phyloP scores from a whole-genome alignment of 2,888 invertebrate genomes.

The Trichogramma evanescens region DNA sequence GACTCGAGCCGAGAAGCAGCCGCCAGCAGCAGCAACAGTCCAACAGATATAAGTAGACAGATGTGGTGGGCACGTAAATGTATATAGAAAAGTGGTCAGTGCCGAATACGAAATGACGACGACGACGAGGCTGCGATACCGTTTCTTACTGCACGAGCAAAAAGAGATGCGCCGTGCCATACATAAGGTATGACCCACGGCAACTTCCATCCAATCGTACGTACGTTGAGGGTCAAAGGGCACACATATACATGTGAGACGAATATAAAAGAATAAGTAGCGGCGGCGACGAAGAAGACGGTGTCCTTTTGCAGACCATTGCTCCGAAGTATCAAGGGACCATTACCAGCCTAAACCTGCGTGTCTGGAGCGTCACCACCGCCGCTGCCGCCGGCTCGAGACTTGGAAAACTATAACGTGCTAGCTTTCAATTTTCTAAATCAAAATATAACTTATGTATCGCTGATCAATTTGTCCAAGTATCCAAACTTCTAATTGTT shows the following conservation, averaged over 20 bases:
- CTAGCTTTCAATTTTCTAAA: too few relatives aligned
- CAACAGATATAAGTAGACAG: constrained; percentile 11
- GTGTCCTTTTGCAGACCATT: neutral
- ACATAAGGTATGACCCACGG: constrained; percentile 43
- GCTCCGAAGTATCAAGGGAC: neutral
- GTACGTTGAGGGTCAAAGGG: constrained; percentile 20
- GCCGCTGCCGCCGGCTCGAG: too few relatives aligned
- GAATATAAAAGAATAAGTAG: constrained; percentile 7
- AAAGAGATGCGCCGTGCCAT: constrained; percentile 37
- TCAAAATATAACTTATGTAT: too few relatives aligned
- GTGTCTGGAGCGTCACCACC: too few relatives aligned
- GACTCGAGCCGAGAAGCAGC: too few relatives aligned
- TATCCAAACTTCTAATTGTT: too few relatives aligned
- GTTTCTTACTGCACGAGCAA: constrained; percentile 29
- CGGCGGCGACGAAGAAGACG: neutral
- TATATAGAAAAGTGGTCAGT: constrained; percentile 35
- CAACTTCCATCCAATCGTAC: neutral
- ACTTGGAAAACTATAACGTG: too few relatives aligned
- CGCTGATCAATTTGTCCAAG: too few relatives aligned
- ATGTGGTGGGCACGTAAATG: constrained; percentile 25
- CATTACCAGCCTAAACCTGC: too few relatives aligned
- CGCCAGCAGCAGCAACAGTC: too few relatives aligned
- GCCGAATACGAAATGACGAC: constrained; percentile 43
- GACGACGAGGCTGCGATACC: constrained; percentile 22
- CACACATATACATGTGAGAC: neutral